Conservation (phyloP, 64 coral and sea anemone species). For the Actinia equina region DNA sequence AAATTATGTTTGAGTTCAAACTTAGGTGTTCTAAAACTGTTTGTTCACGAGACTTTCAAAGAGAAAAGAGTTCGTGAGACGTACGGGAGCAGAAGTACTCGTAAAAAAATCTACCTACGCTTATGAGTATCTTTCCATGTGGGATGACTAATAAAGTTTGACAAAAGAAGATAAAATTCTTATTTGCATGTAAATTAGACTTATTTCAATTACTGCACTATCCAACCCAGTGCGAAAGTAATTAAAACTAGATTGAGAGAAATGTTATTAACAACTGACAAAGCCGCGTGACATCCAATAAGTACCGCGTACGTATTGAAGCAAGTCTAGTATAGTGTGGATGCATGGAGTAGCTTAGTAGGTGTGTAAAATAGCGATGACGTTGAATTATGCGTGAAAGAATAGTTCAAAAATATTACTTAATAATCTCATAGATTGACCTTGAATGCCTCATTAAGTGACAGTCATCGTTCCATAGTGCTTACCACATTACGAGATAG, state of each 20-base stretch:
- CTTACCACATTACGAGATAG: background rate
- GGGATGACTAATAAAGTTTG: background rate
- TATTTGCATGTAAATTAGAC: background rate
- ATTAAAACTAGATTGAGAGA: slow-evolving; percentile 1
- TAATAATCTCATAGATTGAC: background rate
- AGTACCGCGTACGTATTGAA: background rate
- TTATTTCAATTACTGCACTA: background rate
- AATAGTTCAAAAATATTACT: background rate
- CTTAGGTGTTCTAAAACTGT: background rate
- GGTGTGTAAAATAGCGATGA: background rate
- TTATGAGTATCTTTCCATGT: background rate
- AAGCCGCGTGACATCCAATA: background rate
- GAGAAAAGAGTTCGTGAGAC: background rate
- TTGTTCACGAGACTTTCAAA: background rate
- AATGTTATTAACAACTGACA: background rate
- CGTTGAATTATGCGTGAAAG: background rate
- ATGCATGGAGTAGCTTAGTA: background rate
- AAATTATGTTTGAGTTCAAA: background rate
- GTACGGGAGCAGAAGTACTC: background rate
- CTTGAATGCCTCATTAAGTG: background rate
- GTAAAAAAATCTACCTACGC: background rate
- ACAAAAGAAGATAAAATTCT: background rate
- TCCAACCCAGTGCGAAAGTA: background rate
- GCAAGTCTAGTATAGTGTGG: too few species aligned
- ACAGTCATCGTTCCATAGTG: background rate